A percentile compares a stretch with the other conserved stretches of the same genome.
Conservation (phyloP, 2,888 invertebrate species). For the Schizaphis graminum region DNA sequence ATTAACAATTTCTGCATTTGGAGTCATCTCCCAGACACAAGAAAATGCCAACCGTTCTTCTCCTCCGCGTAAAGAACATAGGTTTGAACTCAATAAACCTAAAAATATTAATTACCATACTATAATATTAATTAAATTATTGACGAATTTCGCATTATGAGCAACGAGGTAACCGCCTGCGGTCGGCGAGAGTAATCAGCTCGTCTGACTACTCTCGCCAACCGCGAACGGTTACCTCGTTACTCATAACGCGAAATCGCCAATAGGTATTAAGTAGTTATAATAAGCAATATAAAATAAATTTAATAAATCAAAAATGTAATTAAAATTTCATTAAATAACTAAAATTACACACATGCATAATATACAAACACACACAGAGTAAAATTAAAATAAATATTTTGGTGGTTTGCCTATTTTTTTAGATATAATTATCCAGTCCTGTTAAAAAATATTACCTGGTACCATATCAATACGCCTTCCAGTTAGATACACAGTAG, state of each 20-base stretch:
- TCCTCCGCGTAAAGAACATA: conserved; percentile 92
- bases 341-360: neutral
- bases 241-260: too few species aligned
- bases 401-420: neutral
- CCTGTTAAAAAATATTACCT: conserved; percentile 70
- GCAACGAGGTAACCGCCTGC: too few species aligned
- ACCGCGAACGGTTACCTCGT: too few species aligned
- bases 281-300: neutral
- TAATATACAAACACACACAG: neutral
- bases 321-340: neutral
- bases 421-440: neutral
- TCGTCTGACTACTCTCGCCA: too few species aligned
- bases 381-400: neutral
- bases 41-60: conserved; percentile 96
- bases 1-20: conserved; percentile 83
- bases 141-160: too few species aligned
- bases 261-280: too few species aligned
- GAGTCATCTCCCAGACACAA: conserved; percentile 93
- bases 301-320: neutral
- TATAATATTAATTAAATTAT: neutral
- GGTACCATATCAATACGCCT: conserved; percentile 91
- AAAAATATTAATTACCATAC: conserved; percentile 68
- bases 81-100: conserved; percentile 92
- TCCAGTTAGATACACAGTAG: conserved; percentile 96
- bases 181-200: too few species aligned